Evolutionary conservation across 2,888 invertebrate genomes (phyloP).

Genomic region (Incurvaria masculella): DNA sequence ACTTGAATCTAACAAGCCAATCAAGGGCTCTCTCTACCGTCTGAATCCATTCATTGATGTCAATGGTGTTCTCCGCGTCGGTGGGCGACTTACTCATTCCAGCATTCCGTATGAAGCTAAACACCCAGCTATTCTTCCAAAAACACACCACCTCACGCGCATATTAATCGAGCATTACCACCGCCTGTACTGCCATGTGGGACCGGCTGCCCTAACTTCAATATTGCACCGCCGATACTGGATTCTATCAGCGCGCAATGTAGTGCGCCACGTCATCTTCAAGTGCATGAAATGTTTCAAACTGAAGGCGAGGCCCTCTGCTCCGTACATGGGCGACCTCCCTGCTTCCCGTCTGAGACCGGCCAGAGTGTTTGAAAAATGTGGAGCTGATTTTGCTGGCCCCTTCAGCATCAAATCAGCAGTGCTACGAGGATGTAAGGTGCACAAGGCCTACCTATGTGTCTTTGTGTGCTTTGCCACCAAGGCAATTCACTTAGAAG

Average conservation of each 20-base stretch:
- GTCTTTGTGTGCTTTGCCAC: conserved; percentile 9
- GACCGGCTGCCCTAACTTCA: neutral
- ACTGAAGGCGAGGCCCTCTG: neutral
- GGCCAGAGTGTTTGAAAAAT: neutral
- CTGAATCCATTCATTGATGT: neutral
- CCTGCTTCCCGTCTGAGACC: neutral
- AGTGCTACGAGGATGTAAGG: neutral
- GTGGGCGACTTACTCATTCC: neutral
- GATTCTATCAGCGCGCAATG: neutral
- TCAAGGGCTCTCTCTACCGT: neutral
- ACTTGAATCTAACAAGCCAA: neutral
- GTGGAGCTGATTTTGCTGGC: conserved; percentile 1
- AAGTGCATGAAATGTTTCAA: neutral
- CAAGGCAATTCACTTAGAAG: conserved; percentile 12
- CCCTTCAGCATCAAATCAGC: neutral
- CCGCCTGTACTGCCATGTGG: neutral
- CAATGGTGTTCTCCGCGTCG: neutral
- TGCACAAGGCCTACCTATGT: conserved; percentile 5
- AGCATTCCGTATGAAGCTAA: neutral
- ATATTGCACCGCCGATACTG: neutral
- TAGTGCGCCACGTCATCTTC: neutral
- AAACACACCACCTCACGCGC: neutral
- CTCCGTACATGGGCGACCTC: neutral
- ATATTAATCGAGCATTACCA: neutral
- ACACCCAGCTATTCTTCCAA: neutral